Evolutionary conservation across 2,888 invertebrate species (phyloP).

Genomic region (Emmelina monodactyla): DNA sequence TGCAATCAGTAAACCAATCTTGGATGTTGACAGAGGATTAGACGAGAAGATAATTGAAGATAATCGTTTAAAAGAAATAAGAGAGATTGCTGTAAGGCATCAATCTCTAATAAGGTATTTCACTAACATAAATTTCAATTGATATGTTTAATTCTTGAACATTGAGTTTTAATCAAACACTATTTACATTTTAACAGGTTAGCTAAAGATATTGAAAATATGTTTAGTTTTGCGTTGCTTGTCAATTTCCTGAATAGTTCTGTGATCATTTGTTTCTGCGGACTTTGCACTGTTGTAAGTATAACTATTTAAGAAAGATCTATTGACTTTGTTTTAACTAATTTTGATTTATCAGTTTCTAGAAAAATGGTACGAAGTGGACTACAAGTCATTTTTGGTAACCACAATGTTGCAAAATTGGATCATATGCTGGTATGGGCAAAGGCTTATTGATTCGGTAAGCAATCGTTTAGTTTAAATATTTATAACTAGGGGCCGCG

Average conservation of each 20-base stretch:
- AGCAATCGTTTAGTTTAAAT: too few species aligned
- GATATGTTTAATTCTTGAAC: constrained; percentile 1
- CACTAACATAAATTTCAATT: too few species aligned
- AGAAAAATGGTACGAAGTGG: constrained; percentile 44
- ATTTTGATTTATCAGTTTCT: constrained; percentile 24
- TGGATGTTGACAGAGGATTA: too few species aligned
- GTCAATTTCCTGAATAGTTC: constrained; percentile 44
- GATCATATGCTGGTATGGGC: constrained; percentile 49
- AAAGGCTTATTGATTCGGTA: constrained; percentile 40
- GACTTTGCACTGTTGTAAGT: constrained; percentile 35
- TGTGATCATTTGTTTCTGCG: constrained; percentile 35
- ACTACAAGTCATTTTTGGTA: constrained; percentile 39
- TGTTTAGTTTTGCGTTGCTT: constrained; percentile 35
- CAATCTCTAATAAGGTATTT: too few species aligned
- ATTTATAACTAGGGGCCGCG: too few species aligned
- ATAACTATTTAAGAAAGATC: neutral
- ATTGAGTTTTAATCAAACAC: too few species aligned
- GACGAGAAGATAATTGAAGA: too few species aligned
- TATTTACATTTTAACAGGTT: constrained; percentile 26
- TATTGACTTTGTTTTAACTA: neutral
- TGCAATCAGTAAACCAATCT: too few species aligned
- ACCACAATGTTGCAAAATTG: constrained; percentile 40
- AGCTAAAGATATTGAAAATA: constrained; percentile 26
- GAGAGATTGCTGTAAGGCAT: too few species aligned
- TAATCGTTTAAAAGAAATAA: too few species aligned